A percentile compares a stretch with the other conserved stretches of the same genome.
Evolutionary conservation across 2,888 invertebrate genomes (phyloP).

Genomic region (Luperina testacea): DNA sequence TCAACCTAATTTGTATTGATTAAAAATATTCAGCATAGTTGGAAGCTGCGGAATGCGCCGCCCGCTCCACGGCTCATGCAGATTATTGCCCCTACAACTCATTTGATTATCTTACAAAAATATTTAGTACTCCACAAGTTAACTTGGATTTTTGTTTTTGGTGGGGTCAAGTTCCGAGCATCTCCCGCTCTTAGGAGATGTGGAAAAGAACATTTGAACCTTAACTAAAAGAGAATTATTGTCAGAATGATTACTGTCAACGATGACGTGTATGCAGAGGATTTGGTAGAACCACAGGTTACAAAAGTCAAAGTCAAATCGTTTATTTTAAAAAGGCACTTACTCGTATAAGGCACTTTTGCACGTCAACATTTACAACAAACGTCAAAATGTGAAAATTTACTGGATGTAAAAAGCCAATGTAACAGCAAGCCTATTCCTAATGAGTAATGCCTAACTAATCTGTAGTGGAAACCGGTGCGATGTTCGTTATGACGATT

Average conservation of each 20-base stretch:
- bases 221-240: background rate
- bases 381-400: too few relatives aligned
- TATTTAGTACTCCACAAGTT: slow-evolving; percentile 63
- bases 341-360: too few relatives aligned
- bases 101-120: slow-evolving; percentile 76
- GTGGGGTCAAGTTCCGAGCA: background rate
- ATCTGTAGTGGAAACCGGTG: too few relatives aligned
- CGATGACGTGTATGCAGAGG: background rate
- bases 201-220: background rate
- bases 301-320: background rate
- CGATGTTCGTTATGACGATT: background rate
- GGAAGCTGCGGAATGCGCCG: slow-evolving; percentile 76
- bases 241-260: background rate
- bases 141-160: slow-evolving; percentile 25
- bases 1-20: slow-evolving; percentile 90
- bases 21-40: slow-evolving; percentile 91
- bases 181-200: background rate
- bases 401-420: background rate
- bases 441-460: background rate
- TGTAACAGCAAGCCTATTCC: background rate
- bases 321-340: too few relatives aligned
- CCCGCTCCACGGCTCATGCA: slow-evolving; percentile 72
- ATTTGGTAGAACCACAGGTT: background rate
- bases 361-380: too few relatives aligned
- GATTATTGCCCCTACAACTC: slow-evolving; percentile 74